Percentiles rank a stretch among this genome's conserved stretches.
These are phyloP conservation scores for Acrocephalus kingi DNA, from an alignment of 2,113 vertebrate species.

Conservation along the genomic window DNA sequence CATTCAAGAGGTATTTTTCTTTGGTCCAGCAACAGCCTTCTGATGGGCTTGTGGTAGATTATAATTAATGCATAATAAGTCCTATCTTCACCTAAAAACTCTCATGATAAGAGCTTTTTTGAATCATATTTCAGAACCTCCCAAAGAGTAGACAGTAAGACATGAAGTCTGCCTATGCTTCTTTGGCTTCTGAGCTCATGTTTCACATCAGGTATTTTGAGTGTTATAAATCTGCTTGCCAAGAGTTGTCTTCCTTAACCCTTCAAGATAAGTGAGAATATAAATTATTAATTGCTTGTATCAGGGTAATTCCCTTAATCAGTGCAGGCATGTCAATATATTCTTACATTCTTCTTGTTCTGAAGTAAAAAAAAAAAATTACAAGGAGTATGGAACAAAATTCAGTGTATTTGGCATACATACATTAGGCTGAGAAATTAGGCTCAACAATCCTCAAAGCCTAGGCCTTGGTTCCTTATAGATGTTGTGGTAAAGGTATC, in stretches of 20 bases:
- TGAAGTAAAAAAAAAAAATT: not conserved
- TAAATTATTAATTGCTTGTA: not conserved
- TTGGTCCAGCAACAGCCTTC: not conserved
- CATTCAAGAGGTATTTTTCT: not conserved
- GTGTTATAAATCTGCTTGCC: not conserved
- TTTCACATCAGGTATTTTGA: not conserved
- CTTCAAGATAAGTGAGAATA: not conserved
- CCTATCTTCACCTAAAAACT: not conserved
- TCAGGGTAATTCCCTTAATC: not conserved
- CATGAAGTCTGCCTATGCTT: not conserved
- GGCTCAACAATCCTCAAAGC: not conserved
- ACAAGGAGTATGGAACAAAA: not conserved
- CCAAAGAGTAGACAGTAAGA: not conserved
- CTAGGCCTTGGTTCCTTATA: not conserved
- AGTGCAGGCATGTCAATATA: not conserved
- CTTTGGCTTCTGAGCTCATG: not conserved
- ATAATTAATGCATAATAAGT: not conserved
- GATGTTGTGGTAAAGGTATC: not conserved
- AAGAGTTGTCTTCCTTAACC: not conserved
- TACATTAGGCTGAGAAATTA: not conserved
- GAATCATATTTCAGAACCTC: not conserved
- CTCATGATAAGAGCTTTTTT: not conserved
- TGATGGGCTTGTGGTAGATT: not conserved
- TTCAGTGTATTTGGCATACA: accelerated
- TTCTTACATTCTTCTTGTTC: not conserved